Evolutionary conservation across 2,113 vertebrate species (phyloP), one percentile per base, ranked within the genome.

Genomic region (Petromus typicus): DNA sequence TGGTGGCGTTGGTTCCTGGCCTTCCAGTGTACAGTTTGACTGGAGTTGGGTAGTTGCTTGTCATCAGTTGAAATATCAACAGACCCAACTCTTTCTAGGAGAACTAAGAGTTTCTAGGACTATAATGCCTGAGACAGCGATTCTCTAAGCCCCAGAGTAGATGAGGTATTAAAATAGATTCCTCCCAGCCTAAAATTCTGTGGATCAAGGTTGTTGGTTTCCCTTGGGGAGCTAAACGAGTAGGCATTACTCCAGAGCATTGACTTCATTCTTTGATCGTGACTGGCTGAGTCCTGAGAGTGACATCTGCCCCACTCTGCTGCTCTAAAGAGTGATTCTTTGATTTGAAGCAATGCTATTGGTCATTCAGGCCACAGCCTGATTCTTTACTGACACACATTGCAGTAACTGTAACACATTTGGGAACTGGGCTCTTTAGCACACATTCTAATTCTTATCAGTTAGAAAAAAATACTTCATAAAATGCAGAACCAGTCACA

Each of bases 351-450:
- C 63, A 61, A 32, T 51, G 27, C 4, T 18, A 4, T 18, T 79
- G 61, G 48, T 63, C 43, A 23, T 27, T 82, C 59, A 61, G 51
- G 5, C 59, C 22, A 18, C 61, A 56, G 61, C 34, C 64, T 71
- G 57, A 56, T 57, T 61, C 73, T n/a, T 45, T 51, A 66, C 8
- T 40, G 16, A 64, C 59, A 56, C 17, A 67, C 61, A 30, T 32
- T 88, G 81, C 13, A 6, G 10, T 80, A 64, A 86, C 11, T 61
- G 7, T 3, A 40, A 59, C 56, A 40, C 43, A 48, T 7, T 61
- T 66, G 88, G 93, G 30, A 48, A 79, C 22, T 37, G 54, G 95
- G 48, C 30, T 85, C 56, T 93, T 94, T 63, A 32, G 80, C 20
- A 57, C 11, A 30, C 20, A 12, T 37, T 92, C 63, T 56, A 45